A percentile compares a stretch with the other conserved stretches of the same genome.
Evolutionary conservation across 2,113 vertebrate genomes (phyloP).

Genomic region (human): GRCh38 chr12:88595501-88596000

Average conservation of each 20-base stretch:
- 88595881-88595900: constrained; percentile 34
- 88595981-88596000: neutral
- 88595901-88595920: constrained; percentile 38
- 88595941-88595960: neutral
- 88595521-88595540: constrained; percentile 20
- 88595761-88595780: neutral
- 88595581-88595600: constrained; percentile 65
- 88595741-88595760: neutral
- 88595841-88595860: neutral
- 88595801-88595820: neutral
- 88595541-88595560: constrained; percentile 61
- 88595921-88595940: neutral
- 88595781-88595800: constrained; percentile 7
- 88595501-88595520: constrained; percentile 17
- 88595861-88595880: constrained; percentile 46
- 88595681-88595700: constrained; percentile 57
- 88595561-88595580: constrained; percentile 66
- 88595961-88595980: neutral
- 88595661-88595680: constrained; percentile 61
- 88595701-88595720: neutral
- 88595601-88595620: constrained; percentile 60
- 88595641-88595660: constrained; percentile 66
- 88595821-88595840: neutral
- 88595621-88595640: constrained; percentile 46
- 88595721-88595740: neutral